These are phyloP conservation scores for Loxodonta africana DNA, from an alignment of 2,113 vertebrate species.

Conservation along the genomic window DNA sequence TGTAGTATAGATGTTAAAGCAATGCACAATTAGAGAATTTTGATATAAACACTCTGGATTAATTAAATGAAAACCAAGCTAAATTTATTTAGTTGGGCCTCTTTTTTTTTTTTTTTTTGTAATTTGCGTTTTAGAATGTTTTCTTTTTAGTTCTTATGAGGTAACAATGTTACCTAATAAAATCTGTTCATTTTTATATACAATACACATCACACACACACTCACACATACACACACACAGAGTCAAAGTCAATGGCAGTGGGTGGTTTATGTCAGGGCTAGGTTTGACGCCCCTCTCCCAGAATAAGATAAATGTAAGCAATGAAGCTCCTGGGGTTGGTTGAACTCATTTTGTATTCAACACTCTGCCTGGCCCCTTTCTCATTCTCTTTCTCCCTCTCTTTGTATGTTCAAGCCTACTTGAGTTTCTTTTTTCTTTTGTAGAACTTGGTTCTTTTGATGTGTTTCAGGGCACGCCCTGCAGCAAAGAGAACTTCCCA, in stretches of 20 bases:
- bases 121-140: not conserved
- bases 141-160: not conserved
- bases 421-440: constrained; percentile 97
- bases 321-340: constrained; percentile 90
- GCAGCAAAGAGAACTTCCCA: constrained; percentile 92
- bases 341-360: constrained; percentile 93
- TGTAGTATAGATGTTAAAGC: constrained; percentile 62
- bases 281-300: constrained; percentile 84
- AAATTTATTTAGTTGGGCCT: not conserved
- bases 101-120: not conserved
- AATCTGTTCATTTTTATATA: constrained; percentile 41
- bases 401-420: constrained; percentile 93
- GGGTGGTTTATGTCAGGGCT: constrained; percentile 85
- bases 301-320: constrained; percentile 91
- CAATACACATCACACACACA: not conserved
- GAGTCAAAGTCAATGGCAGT: constrained; percentile 90
- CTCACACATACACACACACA: not conserved
- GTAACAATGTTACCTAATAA: constrained; percentile 59
- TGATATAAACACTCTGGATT: not conserved
- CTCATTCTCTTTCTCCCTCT: constrained; percentile 88
- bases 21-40: constrained; percentile 55
- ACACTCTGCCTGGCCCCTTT: constrained; percentile 88
- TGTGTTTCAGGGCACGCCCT: constrained; percentile 95
- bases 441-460: constrained; percentile 95
- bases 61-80: not conserved